Evolutionary conservation across 2,888 invertebrate species (phyloP), one percentile per base, ranked within the genome.

Genomic region (Caprella mutica): DNA sequence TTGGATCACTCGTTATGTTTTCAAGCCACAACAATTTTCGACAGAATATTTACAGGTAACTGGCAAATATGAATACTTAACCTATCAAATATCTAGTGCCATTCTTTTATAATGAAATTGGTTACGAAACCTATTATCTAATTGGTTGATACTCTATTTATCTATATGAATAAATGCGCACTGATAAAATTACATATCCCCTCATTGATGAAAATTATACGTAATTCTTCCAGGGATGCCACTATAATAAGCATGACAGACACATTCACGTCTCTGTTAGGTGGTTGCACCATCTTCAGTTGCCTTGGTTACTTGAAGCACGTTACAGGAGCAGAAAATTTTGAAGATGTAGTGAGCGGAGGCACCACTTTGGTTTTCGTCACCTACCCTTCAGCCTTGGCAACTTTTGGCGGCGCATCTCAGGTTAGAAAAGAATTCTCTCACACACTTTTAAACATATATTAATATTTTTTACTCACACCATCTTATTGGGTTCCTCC

Each of bases 221-320:
- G n/a, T n/a, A n/a, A n/a, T n/a, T 33, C 23, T 12, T n/a, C 1
- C 71, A 84, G 85, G 67, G 87, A 88, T 69, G 82, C 86, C 0
- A 77, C 86, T 76, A 84, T 87, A 52, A 85, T 88, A 4, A 85
- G 86, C 1, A 80, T 84, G 0, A 70, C 87, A 69, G 89, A 89
- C 68, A 88, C 88, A 0, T 81, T 85, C 66, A 88, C 89, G 0
- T 87, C 86, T 64, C 70, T 88, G 26, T 74, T 89, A 29, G 86
- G 88, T 0, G 88, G 88, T 2, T 78, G 83, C 59, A 86, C 86
- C 1, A 86, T 88, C 61, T 88, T 88, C 69, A 85, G 86, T 5
- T 85, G 88, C 61, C 74, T 89, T 44, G 89, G 89, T 0, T 86
- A 86, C 71, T 72, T 89, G 68, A 85, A 87, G 0, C 86, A 86